Evolutionary conservation across 2,888 invertebrate genomes (phyloP).

Genomic region (Mythimna lalbum): DNA sequence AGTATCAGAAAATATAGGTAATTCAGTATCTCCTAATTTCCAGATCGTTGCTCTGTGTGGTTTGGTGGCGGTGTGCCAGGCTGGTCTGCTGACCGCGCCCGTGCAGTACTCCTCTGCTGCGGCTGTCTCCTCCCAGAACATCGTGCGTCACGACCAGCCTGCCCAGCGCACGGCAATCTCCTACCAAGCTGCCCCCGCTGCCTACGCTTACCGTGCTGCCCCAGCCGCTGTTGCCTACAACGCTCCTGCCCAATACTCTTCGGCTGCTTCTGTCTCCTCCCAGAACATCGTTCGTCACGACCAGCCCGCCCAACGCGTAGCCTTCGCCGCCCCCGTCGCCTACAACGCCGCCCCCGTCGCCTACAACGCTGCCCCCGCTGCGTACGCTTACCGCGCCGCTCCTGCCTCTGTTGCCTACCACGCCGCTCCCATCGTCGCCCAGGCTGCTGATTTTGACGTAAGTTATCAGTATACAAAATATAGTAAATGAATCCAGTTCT

Average conservation of each 20-base stretch:
- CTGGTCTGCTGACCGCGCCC: slow-evolving; percentile 76
- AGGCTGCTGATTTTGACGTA: slow-evolving; percentile 60
- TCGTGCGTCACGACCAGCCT: slow-evolving; percentile 66
- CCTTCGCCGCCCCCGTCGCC: slow-evolving; percentile 58
- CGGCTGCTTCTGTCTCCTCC: slow-evolving; percentile 77
- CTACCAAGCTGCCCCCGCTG: slow-evolving; percentile 66
- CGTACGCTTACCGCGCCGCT: slow-evolving; percentile 42
- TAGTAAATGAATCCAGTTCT: background rate
- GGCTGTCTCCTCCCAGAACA: slow-evolving; percentile 63
- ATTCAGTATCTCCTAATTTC: slow-evolving; percentile 35
- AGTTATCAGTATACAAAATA: background rate
- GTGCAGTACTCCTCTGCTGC: slow-evolving; percentile 63
- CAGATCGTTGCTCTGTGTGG: slow-evolving; percentile 77
- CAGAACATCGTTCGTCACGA: slow-evolving; percentile 71
- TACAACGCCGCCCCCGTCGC: slow-evolving; percentile 39
- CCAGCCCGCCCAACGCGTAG: slow-evolving; percentile 61
- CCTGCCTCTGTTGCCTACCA: slow-evolving; percentile 36
- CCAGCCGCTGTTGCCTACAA: slow-evolving; percentile 54
- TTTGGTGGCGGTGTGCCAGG: slow-evolving; percentile 74
- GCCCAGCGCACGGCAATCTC: slow-evolving; percentile 59
- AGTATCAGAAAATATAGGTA: background rate
- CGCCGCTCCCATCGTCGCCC: slow-evolving; percentile 46
- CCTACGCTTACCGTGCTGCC: slow-evolving; percentile 22
- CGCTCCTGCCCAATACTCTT: slow-evolving; percentile 73
- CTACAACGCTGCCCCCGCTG: slow-evolving; percentile 38